Conservation (phyloP, 2,113 vertebrate genomes). For the Petrocephalus microphthalmus region DNA sequence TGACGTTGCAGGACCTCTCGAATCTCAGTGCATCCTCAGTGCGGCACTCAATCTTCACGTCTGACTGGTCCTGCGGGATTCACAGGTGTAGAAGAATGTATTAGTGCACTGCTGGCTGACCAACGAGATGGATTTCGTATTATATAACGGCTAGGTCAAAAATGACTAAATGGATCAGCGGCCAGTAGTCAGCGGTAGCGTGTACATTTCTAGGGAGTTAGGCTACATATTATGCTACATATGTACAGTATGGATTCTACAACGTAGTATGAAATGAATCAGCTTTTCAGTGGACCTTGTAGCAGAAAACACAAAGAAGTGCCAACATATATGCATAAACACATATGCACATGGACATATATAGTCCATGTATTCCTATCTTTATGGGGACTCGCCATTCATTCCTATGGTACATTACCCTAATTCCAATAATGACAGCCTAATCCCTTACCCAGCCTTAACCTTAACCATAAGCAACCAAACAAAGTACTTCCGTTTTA, state of each 20-base stretch:
- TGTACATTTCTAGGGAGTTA: neutral
- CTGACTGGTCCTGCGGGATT: slow-evolving; percentile 70
- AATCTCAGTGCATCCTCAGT: slow-evolving; percentile 49
- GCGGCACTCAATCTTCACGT: slow-evolving; percentile 76
- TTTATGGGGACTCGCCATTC: too few species aligned
- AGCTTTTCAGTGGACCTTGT: neutral
- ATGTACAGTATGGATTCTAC: neutral
- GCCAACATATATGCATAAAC: neutral
- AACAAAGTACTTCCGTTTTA: too few species aligned
- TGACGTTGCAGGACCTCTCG: slow-evolving; percentile 75
- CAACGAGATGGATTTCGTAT: neutral
- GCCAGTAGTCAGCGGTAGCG: neutral
- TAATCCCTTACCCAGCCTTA: too few species aligned
- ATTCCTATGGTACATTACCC: too few species aligned
- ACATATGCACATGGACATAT: too few species aligned
- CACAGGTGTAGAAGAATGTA: neutral
- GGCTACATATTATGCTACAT: neutral
- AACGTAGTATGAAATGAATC: neutral
- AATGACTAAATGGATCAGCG: neutral
- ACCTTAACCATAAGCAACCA: too few species aligned
- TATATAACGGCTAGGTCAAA: neutral
- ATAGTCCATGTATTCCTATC: too few species aligned
- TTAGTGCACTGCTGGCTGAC: neutral
- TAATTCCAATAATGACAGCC: too few species aligned
- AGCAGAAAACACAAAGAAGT: neutral